Percentiles rank a stretch among this genome's conserved stretches.
Conservation (phyloP, 2,797 vertebrate genomes). For the Hybognathus amarus region DNA sequence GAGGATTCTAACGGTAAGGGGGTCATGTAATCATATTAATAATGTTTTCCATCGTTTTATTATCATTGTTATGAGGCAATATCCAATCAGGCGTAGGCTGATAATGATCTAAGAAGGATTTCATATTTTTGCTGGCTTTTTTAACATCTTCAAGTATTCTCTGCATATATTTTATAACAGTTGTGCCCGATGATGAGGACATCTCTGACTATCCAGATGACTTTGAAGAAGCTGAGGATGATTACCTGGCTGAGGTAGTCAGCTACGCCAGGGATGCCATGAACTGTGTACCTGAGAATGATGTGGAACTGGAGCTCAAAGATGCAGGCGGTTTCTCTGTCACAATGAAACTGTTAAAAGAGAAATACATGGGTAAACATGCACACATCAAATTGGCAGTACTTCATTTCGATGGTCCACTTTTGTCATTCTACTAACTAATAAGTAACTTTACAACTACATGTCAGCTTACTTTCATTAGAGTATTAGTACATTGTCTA, state of each 20-base stretch:
- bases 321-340: constrained; percentile 67
- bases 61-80: not conserved
- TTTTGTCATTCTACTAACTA: not conserved
- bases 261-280: constrained; percentile 60
- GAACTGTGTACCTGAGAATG: constrained; percentile 62
- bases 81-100: not conserved
- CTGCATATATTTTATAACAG: constrained; percentile 38
- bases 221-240: constrained; percentile 75
- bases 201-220: constrained; percentile 79
- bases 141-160: not conserved
- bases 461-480: not conserved
- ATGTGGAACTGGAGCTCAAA: constrained; percentile 70
- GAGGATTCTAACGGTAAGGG: constrained; percentile 71
- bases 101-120: not conserved
- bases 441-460: not conserved
- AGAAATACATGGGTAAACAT: constrained; percentile 69
- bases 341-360: constrained; percentile 73
- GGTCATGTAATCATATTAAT: not conserved
- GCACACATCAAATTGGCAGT: not conserved
- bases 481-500: not conserved
- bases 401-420: not conserved
- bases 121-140: not conserved
- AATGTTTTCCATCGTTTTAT: not conserved
- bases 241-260: constrained; percentile 62
- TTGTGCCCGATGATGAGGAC: constrained; percentile 57